A percentile compares a stretch with the other conserved stretches of the same genome.
Evolutionary conservation across 2,888 invertebrate species (phyloP).

Genomic region (Brachyopa scutellaris): DNA sequence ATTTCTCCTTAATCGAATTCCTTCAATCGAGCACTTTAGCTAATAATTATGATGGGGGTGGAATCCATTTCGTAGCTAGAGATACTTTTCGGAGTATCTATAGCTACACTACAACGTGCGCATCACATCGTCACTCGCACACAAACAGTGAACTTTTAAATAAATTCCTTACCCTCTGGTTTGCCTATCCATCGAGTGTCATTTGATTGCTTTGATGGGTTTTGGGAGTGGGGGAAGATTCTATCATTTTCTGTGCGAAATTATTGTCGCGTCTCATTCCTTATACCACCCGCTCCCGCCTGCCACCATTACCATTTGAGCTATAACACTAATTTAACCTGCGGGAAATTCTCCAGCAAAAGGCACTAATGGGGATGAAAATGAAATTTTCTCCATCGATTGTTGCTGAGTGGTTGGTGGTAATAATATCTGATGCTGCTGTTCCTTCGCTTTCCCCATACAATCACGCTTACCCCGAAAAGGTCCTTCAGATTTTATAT

Average conservation of each 20-base stretch:
- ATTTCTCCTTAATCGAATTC: constrained; percentile 42
- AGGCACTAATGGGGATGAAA: constrained; percentile 37
- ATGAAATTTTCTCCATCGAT: constrained; percentile 44
- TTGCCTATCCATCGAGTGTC: constrained; percentile 22
- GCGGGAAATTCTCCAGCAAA: constrained; percentile 32
- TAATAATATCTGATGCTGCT: background rate
- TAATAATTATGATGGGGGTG: constrained; percentile 35
- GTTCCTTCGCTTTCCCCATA: background rate
- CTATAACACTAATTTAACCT: constrained; percentile 45
- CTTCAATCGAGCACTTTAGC: constrained; percentile 49
- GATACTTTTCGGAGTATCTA: constrained; percentile 5
- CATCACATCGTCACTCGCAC: background rate
- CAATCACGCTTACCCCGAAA: constrained; percentile 5
- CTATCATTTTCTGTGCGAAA: constrained; percentile 4
- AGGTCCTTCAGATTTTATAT: constrained; percentile 12
- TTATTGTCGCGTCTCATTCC: constrained; percentile 5
- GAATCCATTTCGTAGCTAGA: constrained; percentile 30
- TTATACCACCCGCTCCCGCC: too few relatives aligned
- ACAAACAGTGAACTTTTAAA: background rate
- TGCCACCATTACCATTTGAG: background rate
- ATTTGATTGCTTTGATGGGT: constrained; percentile 22
- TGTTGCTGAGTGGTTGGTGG: background rate
- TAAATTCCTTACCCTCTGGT: background rate
- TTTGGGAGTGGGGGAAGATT: background rate
- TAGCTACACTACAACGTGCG: background rate